Percentiles rank a stretch among this genome's conserved stretches.
Conservation (phyloP, 2,113 vertebrate species). For the Camelus bactrianus region DNA sequence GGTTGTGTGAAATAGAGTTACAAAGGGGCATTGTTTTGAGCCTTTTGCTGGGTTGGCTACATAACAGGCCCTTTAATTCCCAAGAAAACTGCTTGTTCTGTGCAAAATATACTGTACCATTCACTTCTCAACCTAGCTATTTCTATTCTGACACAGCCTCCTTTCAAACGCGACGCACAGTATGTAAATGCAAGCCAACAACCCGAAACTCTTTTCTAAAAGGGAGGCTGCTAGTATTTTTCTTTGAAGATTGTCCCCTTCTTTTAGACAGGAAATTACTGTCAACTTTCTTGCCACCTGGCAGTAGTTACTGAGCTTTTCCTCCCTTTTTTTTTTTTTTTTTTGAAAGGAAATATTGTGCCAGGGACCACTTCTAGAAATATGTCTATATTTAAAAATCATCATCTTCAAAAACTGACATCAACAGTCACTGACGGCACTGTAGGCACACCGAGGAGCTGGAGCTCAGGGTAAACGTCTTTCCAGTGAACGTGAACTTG, state of each 20-base stretch:
- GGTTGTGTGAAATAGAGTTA: not conserved
- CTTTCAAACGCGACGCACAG: not conserved
- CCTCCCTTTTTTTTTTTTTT: not conserved
- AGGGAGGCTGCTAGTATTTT: not conserved
- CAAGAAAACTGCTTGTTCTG: not conserved
- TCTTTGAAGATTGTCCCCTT: not conserved
- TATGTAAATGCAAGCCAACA: not conserved
- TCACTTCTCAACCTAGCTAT: not conserved
- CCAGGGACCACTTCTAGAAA: constrained; percentile 16
- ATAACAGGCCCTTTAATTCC: not conserved
- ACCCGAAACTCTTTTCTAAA: not conserved
- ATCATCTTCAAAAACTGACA: not conserved
- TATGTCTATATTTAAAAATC: constrained; percentile 33
- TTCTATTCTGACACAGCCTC: not conserved
- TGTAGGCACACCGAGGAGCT: not conserved
- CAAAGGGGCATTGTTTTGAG: not conserved
- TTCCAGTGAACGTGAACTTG: not conserved
- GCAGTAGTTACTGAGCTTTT: not conserved
- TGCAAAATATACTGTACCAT: not conserved
- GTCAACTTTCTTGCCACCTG: constrained; percentile 10
- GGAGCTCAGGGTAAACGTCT: constrained; percentile 28
- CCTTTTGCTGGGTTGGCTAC: not conserved
- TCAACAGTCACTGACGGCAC: not conserved
- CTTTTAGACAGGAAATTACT: not conserved
- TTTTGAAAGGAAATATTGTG: not conserved